Percentiles rank a stretch among this genome's conserved stretches.
These are phyloP conservation scores for Yasuhikotakia modesta DNA, from an alignment of 2,797 vertebrate genomes.

Conservation along the genomic window DNA sequence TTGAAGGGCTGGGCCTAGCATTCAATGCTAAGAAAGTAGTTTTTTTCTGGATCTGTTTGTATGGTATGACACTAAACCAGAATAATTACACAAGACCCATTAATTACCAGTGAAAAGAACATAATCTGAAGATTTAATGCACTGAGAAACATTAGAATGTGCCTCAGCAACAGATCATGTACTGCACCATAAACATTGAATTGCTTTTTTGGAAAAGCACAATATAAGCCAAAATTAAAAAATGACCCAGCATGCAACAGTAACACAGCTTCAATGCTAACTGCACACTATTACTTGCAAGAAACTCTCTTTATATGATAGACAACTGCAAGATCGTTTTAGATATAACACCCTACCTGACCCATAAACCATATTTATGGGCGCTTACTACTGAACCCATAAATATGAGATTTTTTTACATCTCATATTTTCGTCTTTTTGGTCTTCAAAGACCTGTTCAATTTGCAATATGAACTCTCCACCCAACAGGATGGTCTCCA, in stretches of 20 bases:
- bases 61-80: neutral
- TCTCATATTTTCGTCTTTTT: conserved; percentile 37
- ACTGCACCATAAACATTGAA: too few relatives aligned
- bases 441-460: conserved; percentile 58
- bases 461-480: conserved; percentile 32
- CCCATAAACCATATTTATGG: conserved; percentile 24
- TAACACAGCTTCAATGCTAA: conserved; percentile 9
- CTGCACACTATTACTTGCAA: conserved; percentile 15
- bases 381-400: too few relatives aligned
- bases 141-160: neutral
- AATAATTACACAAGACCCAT: neutral
- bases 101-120: neutral
- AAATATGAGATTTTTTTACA: conserved; percentile 2
- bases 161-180: neutral
- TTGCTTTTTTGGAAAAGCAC: too few relatives aligned
- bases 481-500: conserved; percentile 30
- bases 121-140: neutral
- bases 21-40: neutral
- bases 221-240: neutral
- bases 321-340: conserved; percentile 30
- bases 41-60: too few relatives aligned
- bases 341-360: conserved; percentile 23
- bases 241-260: conserved; percentile 16
- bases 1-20: neutral
- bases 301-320: conserved; percentile 8